phyloP scores from a whole-genome alignment of 2,113 vertebrate genomes.

The Eubucco bourcierii region DNA sequence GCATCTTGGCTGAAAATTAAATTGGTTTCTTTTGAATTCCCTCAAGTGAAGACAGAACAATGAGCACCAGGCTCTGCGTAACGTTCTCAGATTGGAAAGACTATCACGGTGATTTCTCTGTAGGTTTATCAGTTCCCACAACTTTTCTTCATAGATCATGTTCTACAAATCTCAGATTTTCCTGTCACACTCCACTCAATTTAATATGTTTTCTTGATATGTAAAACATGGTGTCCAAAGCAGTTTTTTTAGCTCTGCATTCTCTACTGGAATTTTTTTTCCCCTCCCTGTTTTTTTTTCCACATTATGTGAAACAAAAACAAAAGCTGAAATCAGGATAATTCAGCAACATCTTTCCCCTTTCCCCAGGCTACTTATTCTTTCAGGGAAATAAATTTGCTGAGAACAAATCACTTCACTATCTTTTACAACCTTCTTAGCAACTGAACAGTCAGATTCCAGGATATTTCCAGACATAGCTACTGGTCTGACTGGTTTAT shows the following conservation, averaged over 20 bases:
- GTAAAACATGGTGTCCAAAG: background rate
- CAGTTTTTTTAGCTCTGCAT: background rate
- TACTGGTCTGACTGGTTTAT: background rate
- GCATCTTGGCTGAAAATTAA: slow-evolving; percentile 66
- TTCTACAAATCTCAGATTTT: slow-evolving; percentile 8
- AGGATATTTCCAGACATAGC: background rate
- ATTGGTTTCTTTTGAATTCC: slow-evolving; percentile 68
- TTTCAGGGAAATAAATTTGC: background rate
- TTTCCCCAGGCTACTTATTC: background rate
- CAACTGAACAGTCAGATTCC: background rate
- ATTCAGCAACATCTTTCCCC: background rate
- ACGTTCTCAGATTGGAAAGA: slow-evolving; percentile 25
- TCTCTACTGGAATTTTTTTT: background rate
- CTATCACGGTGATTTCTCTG: slow-evolving; percentile 35
- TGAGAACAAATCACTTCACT: background rate
- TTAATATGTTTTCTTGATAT: background rate
- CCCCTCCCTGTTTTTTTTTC: background rate
- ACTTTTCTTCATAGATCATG: slow-evolving; percentile 29
- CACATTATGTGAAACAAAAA: background rate
- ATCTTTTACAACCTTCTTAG: background rate
- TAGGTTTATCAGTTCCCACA: slow-evolving; percentile 50
- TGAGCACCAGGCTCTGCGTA: slow-evolving; percentile 45
- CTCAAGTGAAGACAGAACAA: slow-evolving; percentile 56
- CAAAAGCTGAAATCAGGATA: slow-evolving; percentile 1
- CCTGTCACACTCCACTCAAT: slow-evolving; percentile 10